Percentiles rank a stretch among this genome's conserved stretches.
Conservation (phyloP, 2,797 vertebrate species). For the Sebastes minor region DNA sequence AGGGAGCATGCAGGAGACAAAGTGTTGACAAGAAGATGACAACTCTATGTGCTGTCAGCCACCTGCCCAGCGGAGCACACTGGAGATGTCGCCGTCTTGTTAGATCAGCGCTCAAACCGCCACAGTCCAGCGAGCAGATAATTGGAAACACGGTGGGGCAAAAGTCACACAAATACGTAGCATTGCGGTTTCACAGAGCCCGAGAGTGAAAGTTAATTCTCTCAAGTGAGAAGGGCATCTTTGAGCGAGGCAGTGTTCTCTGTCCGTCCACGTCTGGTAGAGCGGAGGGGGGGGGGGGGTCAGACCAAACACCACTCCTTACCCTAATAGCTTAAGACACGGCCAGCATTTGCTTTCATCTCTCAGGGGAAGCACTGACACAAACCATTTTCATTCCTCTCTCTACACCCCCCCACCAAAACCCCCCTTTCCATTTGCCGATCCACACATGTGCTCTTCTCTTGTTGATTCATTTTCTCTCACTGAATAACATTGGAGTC, state of each 20-base stretch:
- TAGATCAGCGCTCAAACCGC: neutral
- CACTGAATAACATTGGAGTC: neutral
- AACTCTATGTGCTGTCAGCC: slow-evolving; percentile 1
- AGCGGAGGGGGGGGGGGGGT: neutral
- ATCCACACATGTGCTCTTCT: slow-evolving; percentile 33
- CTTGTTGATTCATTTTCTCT: slow-evolving; percentile 34
- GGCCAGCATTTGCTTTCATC: slow-evolving; percentile 81
- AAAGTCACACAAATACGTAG: slow-evolving; percentile 28
- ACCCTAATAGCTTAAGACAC: slow-evolving; percentile 81
- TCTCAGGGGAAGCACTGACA: slow-evolving; percentile 81
- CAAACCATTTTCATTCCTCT: slow-evolving; percentile 73
- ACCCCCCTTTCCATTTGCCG: neutral
- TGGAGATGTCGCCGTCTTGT: slow-evolving; percentile 22
- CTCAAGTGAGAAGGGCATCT: slow-evolving; percentile 47
- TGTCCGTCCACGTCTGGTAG: slow-evolving; percentile 29
- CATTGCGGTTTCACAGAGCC: slow-evolving; percentile 11
- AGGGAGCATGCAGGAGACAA: neutral
- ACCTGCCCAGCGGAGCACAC: neutral
- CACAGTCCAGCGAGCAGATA: slow-evolving; percentile 7
- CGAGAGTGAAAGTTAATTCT: slow-evolving; percentile 41
- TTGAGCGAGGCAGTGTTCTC: slow-evolving; percentile 25
- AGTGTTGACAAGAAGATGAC: slow-evolving; percentile 22
- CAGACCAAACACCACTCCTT: slow-evolving; percentile 40
- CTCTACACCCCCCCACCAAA: neutral
- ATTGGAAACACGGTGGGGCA: slow-evolving; percentile 35